Conservation (phyloP, 2,113 vertebrate genomes). For the Sisor rabdophorus region DNA sequence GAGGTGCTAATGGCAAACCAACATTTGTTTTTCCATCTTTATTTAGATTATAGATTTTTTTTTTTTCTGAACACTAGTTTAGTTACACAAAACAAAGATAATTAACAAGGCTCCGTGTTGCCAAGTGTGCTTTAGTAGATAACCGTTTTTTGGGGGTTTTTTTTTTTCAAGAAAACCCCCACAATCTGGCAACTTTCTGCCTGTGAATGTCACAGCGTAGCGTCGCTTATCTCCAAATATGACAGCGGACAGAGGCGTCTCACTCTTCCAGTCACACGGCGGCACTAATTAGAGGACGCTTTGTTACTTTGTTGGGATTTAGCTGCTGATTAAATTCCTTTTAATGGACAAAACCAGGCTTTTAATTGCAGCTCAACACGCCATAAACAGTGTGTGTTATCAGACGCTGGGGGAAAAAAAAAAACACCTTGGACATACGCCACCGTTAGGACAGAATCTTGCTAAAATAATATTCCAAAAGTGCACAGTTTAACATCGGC, state of each 20-base stretch:
- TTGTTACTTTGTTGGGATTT: constrained; percentile 68
- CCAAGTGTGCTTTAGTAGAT: constrained; percentile 37
- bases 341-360: constrained; percentile 56
- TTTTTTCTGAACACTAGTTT: constrained; percentile 19
- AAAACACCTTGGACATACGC: not conserved
- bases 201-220: constrained; percentile 37
- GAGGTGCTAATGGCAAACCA: constrained; percentile 32
- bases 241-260: constrained; percentile 55
- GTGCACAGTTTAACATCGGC: constrained; percentile 40
- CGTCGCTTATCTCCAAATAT: constrained; percentile 62
- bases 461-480: not conserved
- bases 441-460: constrained; percentile 41
- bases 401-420: constrained; percentile 9
- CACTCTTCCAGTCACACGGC: constrained; percentile 53
- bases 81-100: constrained; percentile 43
- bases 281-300: constrained; percentile 67
- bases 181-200: constrained; percentile 39
- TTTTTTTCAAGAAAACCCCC: constrained; percentile 27
- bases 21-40: constrained; percentile 36
- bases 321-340: constrained; percentile 65
- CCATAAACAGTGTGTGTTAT: constrained; percentile 49
- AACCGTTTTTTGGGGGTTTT: too few species aligned
- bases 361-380: constrained; percentile 57
- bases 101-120: constrained; percentile 31
- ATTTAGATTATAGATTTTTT: constrained; percentile 32